phyloP scores from a whole-genome alignment of 2,797 vertebrate species.

The Cyclura pinguis region DNA sequence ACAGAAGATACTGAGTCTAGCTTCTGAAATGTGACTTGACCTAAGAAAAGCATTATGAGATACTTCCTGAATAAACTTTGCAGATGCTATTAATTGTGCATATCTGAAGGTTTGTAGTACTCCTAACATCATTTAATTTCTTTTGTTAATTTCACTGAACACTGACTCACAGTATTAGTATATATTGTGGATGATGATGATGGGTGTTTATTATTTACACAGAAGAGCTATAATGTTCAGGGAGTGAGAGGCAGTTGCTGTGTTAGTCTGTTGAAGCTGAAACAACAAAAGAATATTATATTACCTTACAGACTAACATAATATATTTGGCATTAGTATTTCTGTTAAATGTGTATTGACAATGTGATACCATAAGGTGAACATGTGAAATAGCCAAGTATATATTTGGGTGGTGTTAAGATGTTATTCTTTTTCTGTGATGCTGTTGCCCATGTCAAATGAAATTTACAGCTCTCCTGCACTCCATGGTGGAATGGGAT shows the following conservation, averaged over 20 bases:
- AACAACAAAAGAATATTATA: neutral
- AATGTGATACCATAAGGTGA: neutral
- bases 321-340: no score
- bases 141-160: neutral
- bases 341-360: no score
- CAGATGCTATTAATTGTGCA: neutral
- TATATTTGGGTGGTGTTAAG: neutral
- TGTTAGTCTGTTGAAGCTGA: neutral
- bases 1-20: neutral
- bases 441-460: neutral
- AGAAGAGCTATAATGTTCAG: neutral
- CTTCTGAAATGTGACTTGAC: constrained; percentile 11
- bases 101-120: neutral
- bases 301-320: no score
- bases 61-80: neutral
- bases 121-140: neutral
- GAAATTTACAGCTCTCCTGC: neutral
- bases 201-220: neutral
- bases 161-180: neutral
- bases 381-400: neutral
- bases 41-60: constrained; percentile 3
- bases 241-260: no score
- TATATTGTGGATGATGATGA: neutral
- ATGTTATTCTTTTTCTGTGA: neutral
- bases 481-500: neutral